These are phyloP conservation scores for Cepphus grylle DNA, from an alignment of 2,113 vertebrate genomes.

Conservation along the genomic window DNA sequence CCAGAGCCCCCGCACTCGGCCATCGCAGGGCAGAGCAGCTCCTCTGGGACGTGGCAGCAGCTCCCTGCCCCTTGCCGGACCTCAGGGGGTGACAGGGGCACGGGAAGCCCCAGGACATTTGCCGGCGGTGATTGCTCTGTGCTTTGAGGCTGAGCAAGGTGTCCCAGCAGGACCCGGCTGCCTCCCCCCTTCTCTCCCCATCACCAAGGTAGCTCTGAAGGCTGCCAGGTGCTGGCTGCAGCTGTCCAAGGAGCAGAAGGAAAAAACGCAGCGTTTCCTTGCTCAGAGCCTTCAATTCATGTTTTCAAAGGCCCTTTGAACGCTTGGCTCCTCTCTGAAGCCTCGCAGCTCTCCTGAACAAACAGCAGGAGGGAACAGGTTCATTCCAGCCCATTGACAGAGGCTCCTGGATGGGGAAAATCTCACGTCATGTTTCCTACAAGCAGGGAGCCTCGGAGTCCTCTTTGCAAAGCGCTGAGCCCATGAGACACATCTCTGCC, in stretches of 20 bases:
- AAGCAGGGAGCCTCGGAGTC: not conserved
- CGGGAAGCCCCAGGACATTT: not conserved
- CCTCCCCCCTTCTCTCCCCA: not conserved
- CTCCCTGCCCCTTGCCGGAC: not conserved
- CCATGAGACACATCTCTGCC: not conserved
- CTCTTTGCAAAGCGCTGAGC: not conserved
- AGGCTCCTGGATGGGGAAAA: not conserved
- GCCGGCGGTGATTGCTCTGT: not conserved
- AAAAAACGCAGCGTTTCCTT: conserved; percentile 4
- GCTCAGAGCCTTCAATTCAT: conserved; percentile 20
- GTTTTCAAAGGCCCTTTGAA: conserved; percentile 59
- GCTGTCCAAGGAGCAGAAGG: conserved; percentile 40
- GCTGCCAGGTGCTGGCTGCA: not conserved
- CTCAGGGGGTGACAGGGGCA: not conserved
- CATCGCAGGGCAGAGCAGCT: not conserved
- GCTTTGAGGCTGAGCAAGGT: not conserved
- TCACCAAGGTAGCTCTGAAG: not conserved
- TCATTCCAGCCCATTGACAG: not conserved
- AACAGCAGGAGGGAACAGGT: conserved; percentile 32
- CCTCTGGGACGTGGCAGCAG: not conserved
- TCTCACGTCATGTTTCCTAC: not conserved
- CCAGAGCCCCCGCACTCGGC: not conserved
- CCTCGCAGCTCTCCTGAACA: conserved; percentile 3
- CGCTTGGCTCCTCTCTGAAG: not conserved
- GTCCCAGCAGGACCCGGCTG: rapidly evolving